phyloP scores from a whole-genome alignment of 1,140 invertebrate species.

The Ips typographus region DNA sequence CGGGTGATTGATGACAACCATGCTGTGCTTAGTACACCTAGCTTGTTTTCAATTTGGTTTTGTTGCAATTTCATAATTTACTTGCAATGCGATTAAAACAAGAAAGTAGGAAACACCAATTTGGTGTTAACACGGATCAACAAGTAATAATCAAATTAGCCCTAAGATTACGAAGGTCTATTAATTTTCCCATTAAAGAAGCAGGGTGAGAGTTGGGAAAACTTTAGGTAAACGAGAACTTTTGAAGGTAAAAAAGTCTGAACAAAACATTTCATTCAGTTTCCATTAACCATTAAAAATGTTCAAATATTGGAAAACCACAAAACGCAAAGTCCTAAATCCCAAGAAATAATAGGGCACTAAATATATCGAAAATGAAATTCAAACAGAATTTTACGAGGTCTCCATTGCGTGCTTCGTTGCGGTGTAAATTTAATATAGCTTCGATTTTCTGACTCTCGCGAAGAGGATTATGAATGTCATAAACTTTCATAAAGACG shows the following conservation, averaged over 20 bases:
- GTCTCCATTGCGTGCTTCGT: conserved; percentile 23
- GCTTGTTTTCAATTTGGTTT: too few species aligned
- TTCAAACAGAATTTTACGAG: conserved; percentile 26
- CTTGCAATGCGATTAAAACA: too few species aligned
- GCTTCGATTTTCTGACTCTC: conserved; percentile 22
- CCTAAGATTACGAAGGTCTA: neutral
- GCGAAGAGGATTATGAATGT: conserved; percentile 17
- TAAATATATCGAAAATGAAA: conserved; percentile 26
- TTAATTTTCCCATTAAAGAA: neutral
- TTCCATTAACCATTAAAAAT: too few species aligned
- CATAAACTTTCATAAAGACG: conserved; percentile 16
- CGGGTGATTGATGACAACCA: too few species aligned
- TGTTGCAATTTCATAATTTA: too few species aligned
- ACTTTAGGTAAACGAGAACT: too few species aligned
- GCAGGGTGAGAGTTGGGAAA: neutral
- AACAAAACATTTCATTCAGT: too few species aligned
- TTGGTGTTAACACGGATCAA: too few species aligned
- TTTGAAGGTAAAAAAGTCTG: too few species aligned
- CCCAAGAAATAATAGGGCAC: conserved; percentile 17
- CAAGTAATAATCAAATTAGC: too few species aligned
- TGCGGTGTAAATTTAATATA: conserved; percentile 23
- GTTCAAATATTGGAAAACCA: conserved; percentile 15
- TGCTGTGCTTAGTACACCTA: too few species aligned
- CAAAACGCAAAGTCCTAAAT: conserved; percentile 16
- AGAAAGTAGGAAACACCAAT: too few species aligned